Conservation (phyloP, 2,113 vertebrate species). For the Albula goreensis region DNA sequence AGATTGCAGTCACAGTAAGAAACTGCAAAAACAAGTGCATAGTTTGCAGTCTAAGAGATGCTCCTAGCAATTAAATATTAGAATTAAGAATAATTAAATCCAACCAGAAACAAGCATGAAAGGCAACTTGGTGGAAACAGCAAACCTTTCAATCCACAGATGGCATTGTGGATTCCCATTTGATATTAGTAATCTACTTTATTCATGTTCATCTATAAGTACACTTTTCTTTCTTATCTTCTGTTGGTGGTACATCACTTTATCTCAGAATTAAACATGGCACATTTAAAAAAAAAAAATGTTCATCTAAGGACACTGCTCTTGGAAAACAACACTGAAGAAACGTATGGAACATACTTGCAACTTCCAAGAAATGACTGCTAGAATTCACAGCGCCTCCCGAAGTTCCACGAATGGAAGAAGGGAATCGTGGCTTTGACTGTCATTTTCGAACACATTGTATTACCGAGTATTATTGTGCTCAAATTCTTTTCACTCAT, state of each 20-base stretch:
- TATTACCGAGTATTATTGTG: background rate
- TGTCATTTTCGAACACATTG: background rate
- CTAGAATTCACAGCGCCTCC: slow-evolving; percentile 6
- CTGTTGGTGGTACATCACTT: background rate
- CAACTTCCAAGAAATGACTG: slow-evolving; percentile 4
- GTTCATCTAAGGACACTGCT: slow-evolving; percentile 5
- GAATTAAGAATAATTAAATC: too few species aligned
- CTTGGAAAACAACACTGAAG: background rate
- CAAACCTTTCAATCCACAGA: too few species aligned
- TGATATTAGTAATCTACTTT: too few species aligned
- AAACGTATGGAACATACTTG: slow-evolving; percentile 1
- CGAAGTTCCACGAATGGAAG: background rate
- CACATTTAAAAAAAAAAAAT: background rate
- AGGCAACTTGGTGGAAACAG: too few species aligned
- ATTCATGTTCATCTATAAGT: too few species aligned
- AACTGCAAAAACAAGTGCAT: too few species aligned
- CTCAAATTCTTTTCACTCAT: background rate
- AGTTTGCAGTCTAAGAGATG: too few species aligned
- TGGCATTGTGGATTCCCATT: too few species aligned
- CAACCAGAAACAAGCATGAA: too few species aligned
- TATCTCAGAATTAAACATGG: background rate
- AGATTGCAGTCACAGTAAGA: too few species aligned
- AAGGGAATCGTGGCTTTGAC: background rate
- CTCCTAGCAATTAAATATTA: too few species aligned
- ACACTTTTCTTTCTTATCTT: background rate